A percentile compares a stretch with the other conserved stretches of the same genome.
These are phyloP conservation scores for Willisornis vidua DNA, from an alignment of 2,113 vertebrate species.

Conservation along the genomic window DNA sequence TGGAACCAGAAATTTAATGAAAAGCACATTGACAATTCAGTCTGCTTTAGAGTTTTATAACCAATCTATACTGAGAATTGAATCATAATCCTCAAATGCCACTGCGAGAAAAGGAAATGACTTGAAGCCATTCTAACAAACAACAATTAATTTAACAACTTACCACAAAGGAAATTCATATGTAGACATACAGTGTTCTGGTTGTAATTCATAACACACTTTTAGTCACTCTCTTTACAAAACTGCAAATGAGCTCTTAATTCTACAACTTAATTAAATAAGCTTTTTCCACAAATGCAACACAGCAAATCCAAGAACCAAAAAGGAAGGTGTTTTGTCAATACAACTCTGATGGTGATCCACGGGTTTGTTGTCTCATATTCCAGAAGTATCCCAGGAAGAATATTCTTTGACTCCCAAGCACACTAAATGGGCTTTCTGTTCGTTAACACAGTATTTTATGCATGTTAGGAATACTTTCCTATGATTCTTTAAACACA, in stretches of 20 bases:
- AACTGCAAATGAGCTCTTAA: slow-evolving; percentile 17
- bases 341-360: background rate
- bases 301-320: background rate
- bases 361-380: background rate
- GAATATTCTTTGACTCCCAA: background rate
- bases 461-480: background rate
- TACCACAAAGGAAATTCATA: slow-evolving; percentile 47
- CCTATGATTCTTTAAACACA: background rate
- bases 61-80: background rate
- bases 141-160: slow-evolving; percentile 57
- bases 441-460: background rate
- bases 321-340: background rate
- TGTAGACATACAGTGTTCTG: background rate
- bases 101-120: background rate
- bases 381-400: background rate
- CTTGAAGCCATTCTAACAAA: slow-evolving; percentile 40
- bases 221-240: slow-evolving; percentile 17
- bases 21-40: background rate
- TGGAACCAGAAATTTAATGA: background rate
- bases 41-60: slow-evolving; percentile 3
- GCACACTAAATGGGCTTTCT: background rate
- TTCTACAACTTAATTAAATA: slow-evolving; percentile 28
- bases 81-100: slow-evolving; percentile 23
- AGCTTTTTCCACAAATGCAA: background rate
- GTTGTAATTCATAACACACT: slow-evolving; percentile 2